Evolutionary conservation across 2,888 invertebrate species (phyloP), one percentile per base, ranked within the genome.

Genomic region (Stenotaenia linearis): DNA sequence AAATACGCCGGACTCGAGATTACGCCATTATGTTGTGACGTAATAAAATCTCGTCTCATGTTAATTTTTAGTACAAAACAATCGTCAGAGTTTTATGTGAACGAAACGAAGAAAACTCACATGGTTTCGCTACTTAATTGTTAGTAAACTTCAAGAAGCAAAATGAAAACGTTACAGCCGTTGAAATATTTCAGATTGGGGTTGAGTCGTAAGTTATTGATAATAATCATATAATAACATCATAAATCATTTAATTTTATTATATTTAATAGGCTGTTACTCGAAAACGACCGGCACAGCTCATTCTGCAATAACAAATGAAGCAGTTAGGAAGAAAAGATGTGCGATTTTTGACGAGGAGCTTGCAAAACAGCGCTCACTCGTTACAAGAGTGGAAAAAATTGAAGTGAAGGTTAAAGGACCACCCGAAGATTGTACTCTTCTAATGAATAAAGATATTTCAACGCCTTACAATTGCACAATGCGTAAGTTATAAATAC

Each of bases 401-500:
- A 95, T 98, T 79, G 91, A 93, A 86, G 93, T 98, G 0, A 89
- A 90, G 80, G 94, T 93, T 85, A 89, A 90, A 82, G 95, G 95
- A 0, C 85, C 90, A 1, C 92, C 93, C 0, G 91, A 93, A 84
- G 91, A 92, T 83, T 89, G 90, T 28, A 91, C 91, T 0, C 86
- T 98, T 80, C 85, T 93, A 25, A 97, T 98, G 97, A 98, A 98
- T 86, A 94, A 93, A 85, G 88, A 91, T 82, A 87, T 98, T 9
- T 98, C 98, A 0, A 97, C 98, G 0, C 98, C 98, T 0, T 92
- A 90, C 84, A 93, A 98, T 85, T 97, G 97, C 87, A 95, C 97
- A 1, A 92, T 90, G 89, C 96, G 94, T 94, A 88, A 89, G 91
- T 87, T 25, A 25, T 21, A 25, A 75, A 32, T 25, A 75, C 75